Conservation (phyloP, 2,113 vertebrate species). For the Xenopus tropicalis region DNA sequence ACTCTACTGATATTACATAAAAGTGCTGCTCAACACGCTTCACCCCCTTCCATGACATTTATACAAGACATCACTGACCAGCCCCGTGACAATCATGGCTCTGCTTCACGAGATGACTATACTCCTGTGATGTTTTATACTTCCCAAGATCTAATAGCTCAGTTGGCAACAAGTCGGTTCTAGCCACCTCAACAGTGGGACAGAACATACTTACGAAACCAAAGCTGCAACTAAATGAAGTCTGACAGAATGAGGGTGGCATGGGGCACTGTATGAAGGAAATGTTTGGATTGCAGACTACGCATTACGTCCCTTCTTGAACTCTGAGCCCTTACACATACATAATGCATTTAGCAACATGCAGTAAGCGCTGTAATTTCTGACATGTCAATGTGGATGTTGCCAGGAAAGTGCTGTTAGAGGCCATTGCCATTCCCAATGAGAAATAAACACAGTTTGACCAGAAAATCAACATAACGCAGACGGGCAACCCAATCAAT, state of each 20-base stretch:
- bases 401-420: slow-evolving; percentile 1
- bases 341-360: slow-evolving; percentile 12
- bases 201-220: too few relatives aligned
- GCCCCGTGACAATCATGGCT: too few relatives aligned
- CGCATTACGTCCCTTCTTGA: not conserved
- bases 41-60: too few relatives aligned
- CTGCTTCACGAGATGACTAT: too few relatives aligned
- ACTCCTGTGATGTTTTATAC: too few relatives aligned
- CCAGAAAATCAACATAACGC: slow-evolving; percentile 13
- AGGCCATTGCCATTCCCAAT: slow-evolving; percentile 18
- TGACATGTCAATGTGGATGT: slow-evolving; percentile 18
- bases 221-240: not conserved
- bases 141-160: too few relatives aligned
- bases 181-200: too few relatives aligned
- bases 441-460: not conserved
- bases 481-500: slow-evolving; percentile 20
- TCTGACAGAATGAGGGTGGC: not conserved
- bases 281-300: not conserved
- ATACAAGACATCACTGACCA: too few relatives aligned
- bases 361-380: slow-evolving; percentile 2
- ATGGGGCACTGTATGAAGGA: too few relatives aligned
- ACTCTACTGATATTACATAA: too few relatives aligned
- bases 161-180: too few relatives aligned
- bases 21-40: too few relatives aligned
- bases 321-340: not conserved